Percentiles rank a stretch among this genome's conserved stretches.
Evolutionary conservation across 1,140 invertebrate species (phyloP).

Genomic region (Melitaea cinxia): DNA sequence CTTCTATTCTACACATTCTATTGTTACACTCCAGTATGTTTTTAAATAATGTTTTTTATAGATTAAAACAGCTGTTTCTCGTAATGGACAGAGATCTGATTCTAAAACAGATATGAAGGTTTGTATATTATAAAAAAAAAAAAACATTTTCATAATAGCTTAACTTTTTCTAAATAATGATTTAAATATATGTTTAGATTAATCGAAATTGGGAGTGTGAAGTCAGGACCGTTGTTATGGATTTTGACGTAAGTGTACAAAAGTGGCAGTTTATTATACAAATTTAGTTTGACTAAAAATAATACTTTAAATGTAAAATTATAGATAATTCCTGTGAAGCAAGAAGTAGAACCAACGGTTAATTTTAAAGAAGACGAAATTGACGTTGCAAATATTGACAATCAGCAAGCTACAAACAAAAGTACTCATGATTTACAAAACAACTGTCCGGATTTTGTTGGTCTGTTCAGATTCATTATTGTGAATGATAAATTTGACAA

Average conservation of each 20-base stretch:
- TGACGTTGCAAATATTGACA: not conserved
- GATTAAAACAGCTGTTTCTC: slow-evolving; percentile 39
- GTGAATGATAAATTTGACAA: not conserved
- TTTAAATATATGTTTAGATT: slow-evolving; percentile 33
- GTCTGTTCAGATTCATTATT: not conserved
- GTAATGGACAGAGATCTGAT: slow-evolving; percentile 41
- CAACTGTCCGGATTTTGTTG: not conserved
- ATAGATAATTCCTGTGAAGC: slow-evolving; percentile 7
- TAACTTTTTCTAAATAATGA: not conserved
- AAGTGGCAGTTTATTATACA: not conserved
- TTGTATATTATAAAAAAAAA: slow-evolving; percentile 17
- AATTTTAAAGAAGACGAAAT: slow-evolving; percentile 11
- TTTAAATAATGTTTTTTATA: slow-evolving; percentile 18
- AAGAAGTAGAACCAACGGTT: not conserved
- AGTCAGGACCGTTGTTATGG: not conserved
- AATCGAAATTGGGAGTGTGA: slow-evolving; percentile 44
- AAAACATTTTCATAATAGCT: too few relatives aligned
- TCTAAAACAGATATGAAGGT: slow-evolving; percentile 56
- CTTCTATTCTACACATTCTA: too few relatives aligned
- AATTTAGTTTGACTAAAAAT: not conserved
- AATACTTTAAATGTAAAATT: not conserved
- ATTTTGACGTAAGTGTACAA: slow-evolving; percentile 27
- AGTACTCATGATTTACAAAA: not conserved
- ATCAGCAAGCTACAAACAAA: not conserved
- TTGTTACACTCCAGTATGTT: not conserved